Evolutionary conservation across 2,888 invertebrate species (phyloP).

Genomic region (Phaonia tiefii): DNA sequence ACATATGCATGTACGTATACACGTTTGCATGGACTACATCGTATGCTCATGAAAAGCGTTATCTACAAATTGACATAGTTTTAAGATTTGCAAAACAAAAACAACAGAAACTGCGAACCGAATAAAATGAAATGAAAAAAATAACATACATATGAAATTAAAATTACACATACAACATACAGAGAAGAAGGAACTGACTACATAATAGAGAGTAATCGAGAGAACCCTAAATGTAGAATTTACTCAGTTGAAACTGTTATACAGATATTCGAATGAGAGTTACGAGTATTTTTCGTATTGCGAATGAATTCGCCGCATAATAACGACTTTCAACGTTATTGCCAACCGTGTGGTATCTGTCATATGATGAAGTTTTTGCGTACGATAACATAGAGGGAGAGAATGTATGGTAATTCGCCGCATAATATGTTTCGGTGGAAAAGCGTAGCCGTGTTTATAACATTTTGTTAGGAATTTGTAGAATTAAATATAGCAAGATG

Average conservation of each 20-base stretch:
- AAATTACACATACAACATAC: slow-evolving; percentile 10
- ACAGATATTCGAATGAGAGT: slow-evolving; percentile 13
- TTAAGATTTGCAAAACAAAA: slow-evolving; percentile 50
- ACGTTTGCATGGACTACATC: neutral
- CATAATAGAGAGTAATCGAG: neutral
- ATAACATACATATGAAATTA: slow-evolving; percentile 41
- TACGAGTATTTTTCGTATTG: too few species aligned
- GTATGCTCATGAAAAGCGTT: slow-evolving; percentile 26
- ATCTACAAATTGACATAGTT: slow-evolving; percentile 65
- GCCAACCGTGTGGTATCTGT: too few species aligned
- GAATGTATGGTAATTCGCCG: too few species aligned
- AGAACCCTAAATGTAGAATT: too few species aligned
- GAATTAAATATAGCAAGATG: too few species aligned
- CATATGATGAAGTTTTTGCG: too few species aligned
- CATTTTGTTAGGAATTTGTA: too few species aligned
- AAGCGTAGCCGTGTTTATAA: too few species aligned
- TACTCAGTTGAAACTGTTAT: slow-evolving; percentile 61
- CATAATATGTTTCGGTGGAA: too few species aligned
- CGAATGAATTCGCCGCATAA: too few species aligned
- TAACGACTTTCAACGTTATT: too few species aligned
- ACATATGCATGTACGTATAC: slow-evolving; percentile 1
- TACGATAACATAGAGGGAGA: too few species aligned
- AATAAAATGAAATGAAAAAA: slow-evolving; percentile 36
- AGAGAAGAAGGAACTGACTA: neutral
- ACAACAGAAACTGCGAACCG: neutral